Conservation (phyloP, 2,888 invertebrate genomes). For the Trichopria drosophilae region DNA sequence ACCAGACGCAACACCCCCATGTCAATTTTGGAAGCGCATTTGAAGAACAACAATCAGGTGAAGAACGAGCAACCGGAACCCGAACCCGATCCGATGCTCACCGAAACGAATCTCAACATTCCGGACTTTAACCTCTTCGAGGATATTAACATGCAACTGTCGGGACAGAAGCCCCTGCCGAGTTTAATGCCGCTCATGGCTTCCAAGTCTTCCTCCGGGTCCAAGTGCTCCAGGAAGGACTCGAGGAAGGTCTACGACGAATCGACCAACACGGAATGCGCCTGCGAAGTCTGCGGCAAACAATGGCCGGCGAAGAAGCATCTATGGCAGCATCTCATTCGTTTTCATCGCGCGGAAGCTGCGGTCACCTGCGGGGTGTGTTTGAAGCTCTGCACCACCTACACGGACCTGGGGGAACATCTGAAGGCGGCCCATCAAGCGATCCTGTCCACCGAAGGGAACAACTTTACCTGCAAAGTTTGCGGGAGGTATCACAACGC, state of each 20-base stretch:
- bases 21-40: slow-evolving; percentile 51
- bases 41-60: slow-evolving; percentile 53
- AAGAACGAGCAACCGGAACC: slow-evolving; percentile 46
- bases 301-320: slow-evolving; percentile 67
- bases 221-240: slow-evolving; percentile 54
- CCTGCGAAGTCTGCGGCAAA: slow-evolving; percentile 64
- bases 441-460: slow-evolving; percentile 61
- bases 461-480: slow-evolving; percentile 64
- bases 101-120: slow-evolving; percentile 52
- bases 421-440: slow-evolving; percentile 60
- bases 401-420: slow-evolving; percentile 60
- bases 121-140: slow-evolving; percentile 57
- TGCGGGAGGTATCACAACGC: slow-evolving; percentile 65
- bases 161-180: slow-evolving; percentile 53
- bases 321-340: slow-evolving; percentile 65
- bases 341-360: slow-evolving; percentile 64
- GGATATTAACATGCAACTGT: slow-evolving; percentile 55
- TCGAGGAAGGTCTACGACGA: slow-evolving; percentile 63
- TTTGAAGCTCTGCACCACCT: slow-evolving; percentile 61
- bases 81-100: slow-evolving; percentile 31
- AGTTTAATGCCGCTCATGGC: slow-evolving; percentile 49
- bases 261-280: slow-evolving; percentile 55
- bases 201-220: slow-evolving; percentile 29
- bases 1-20: slow-evolving; percentile 36
- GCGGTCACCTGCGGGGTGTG: slow-evolving; percentile 66